Percentiles rank a stretch among this genome's conserved stretches.
Conservation (phyloP, 2,113 vertebrate species). For the Morone chrysops region DNA sequence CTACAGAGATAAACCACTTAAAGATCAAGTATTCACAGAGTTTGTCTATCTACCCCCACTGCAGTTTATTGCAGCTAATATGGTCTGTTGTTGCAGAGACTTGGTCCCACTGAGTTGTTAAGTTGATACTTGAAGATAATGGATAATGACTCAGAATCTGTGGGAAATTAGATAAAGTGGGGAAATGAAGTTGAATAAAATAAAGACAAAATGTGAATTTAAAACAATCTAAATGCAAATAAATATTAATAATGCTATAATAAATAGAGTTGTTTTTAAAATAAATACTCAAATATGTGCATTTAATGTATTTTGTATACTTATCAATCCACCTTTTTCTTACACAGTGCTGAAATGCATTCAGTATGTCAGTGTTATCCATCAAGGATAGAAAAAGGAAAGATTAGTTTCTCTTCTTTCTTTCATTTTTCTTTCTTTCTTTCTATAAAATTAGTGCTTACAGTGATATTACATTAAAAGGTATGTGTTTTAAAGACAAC, state of each 20-base stretch:
- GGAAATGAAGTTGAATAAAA: no score
- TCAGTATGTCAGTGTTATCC: neutral
- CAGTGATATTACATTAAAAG: neutral
- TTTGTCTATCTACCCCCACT: neutral
- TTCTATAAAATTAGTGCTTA: neutral
- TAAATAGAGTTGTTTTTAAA: no score
- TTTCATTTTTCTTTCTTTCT: no score
- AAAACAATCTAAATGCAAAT: neutral
- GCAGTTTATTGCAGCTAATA: conserved; percentile 8
- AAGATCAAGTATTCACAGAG: conserved; percentile 33
- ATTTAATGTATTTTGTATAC: neutral
- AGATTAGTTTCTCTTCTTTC: neutral
- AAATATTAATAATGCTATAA: no score
- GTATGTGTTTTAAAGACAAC: neutral
- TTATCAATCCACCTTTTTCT: neutral
- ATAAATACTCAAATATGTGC: neutral
- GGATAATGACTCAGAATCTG: neutral
- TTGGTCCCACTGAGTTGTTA: conserved; percentile 1
- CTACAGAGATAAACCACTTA: conserved; percentile 31
- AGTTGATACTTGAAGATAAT: neutral
- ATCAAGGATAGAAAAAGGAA: neutral
- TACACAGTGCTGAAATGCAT: neutral
- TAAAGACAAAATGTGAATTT: no score
- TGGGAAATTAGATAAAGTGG: no score
- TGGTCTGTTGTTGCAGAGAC: neutral